phyloP scores from a whole-genome alignment of 1,140 invertebrate species.

The Probaryconus sp. region DNA sequence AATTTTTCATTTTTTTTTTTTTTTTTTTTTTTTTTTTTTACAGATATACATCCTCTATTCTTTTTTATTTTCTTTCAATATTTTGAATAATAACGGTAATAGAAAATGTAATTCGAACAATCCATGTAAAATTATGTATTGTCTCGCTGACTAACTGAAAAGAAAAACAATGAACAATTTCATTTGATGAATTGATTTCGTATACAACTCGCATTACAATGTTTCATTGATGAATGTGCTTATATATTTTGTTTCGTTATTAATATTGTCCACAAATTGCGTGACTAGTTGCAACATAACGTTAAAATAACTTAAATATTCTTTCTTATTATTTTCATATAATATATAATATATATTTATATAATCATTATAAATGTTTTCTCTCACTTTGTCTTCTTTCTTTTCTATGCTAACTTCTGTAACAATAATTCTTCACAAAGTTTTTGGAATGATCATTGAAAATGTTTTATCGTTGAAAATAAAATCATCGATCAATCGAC shows the following conservation, averaged over 20 bases:
- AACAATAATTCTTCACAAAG: slow-evolving; percentile 43
- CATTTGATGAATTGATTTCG: too few species aligned
- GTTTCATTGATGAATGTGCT: background rate
- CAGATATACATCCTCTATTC: slow-evolving; percentile 64
- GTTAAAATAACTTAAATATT: slow-evolving; percentile 72
- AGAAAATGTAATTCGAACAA: slow-evolving; percentile 49
- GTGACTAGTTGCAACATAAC: slow-evolving; percentile 75
- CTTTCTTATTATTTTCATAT: slow-evolving; percentile 27
- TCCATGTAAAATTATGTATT: slow-evolving; percentile 36
- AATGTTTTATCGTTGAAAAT: slow-evolving; percentile 13
- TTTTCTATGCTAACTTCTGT: slow-evolving; percentile 10
- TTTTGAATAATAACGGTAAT: slow-evolving; percentile 59
- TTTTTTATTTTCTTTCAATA: slow-evolving; percentile 71
- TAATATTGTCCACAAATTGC: slow-evolving; percentile 67
- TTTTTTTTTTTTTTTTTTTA: too few species aligned
- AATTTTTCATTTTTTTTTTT: too few species aligned
- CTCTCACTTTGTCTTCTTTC: slow-evolving; percentile 26
- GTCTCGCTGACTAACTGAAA: slow-evolving; percentile 56
- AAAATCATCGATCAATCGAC: too few species aligned
- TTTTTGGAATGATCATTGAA: slow-evolving; percentile 72
- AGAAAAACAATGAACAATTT: slow-evolving; percentile 36
- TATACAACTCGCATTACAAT: slow-evolving; percentile 4
- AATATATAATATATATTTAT: slow-evolving; percentile 45
- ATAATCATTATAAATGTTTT: slow-evolving; percentile 66
- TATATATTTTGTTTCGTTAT: slow-evolving; percentile 6